Percentiles rank a stretch among this genome's conserved stretches.
These are phyloP conservation scores for Cheilinus undulatus DNA, from an alignment of 2,113 vertebrate species.

Conservation along the genomic window DNA sequence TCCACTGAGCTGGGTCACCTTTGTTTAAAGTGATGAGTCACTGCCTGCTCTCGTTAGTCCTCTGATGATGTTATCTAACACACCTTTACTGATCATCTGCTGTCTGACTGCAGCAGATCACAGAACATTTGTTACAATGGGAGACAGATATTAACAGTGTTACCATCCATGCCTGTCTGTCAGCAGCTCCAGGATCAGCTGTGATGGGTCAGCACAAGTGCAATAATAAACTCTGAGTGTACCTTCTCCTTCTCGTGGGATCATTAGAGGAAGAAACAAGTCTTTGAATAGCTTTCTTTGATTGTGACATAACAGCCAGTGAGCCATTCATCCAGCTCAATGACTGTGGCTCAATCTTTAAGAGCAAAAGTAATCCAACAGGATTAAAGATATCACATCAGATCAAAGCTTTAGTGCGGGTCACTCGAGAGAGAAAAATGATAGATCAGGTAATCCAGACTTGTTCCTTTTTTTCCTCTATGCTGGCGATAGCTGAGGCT, in stretches of 20 bases:
- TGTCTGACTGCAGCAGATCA: background rate
- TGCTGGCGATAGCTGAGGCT: no score
- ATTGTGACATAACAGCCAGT: conserved; percentile 1
- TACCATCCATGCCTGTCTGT: background rate
- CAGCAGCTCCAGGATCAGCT: conserved; percentile 26
- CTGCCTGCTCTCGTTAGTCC: background rate
- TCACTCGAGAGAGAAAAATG: no score
- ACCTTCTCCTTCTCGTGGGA: conserved; percentile 24
- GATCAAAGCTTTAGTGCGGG: no score
- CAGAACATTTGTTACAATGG: background rate
- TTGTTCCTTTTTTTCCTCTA: no score
- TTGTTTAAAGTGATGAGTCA: conserved; percentile 50
- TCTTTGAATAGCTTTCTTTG: conserved; percentile 11
- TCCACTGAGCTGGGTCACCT: conserved; percentile 28
- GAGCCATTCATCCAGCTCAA: conserved; percentile 12
- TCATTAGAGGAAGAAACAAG: conserved; percentile 6
- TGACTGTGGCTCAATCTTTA: conserved; percentile 11
- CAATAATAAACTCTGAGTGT: conserved; percentile 16
- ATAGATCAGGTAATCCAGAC: no score
- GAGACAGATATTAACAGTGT: background rate
- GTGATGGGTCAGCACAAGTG: conserved; percentile 18
- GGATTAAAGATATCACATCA: no score
- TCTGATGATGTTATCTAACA: conserved; percentile 40
- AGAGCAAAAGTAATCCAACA: conserved; percentile 10
- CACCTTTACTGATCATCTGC: conserved; percentile 33